Evolutionary conservation across 1,140 invertebrate genomes (phyloP).

Genomic region (Tribolium castaneum): DNA sequence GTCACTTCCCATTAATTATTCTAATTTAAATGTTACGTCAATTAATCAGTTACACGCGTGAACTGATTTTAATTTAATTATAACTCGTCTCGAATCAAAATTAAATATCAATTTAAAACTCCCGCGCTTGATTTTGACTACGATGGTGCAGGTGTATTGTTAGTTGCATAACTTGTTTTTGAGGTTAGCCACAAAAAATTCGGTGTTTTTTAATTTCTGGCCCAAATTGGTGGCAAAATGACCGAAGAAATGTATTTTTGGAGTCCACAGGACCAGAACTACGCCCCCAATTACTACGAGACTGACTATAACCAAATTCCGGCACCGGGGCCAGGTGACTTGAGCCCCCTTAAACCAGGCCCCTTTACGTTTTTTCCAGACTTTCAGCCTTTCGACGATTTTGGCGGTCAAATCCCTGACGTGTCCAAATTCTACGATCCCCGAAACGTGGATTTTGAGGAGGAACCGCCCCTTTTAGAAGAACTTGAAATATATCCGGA

Average conservation of each 20-base stretch:
- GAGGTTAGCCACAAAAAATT: background rate
- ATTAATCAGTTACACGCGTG: too few species aligned
- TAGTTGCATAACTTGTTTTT: background rate
- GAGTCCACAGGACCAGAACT: slow-evolving; percentile 4
- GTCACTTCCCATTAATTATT: too few species aligned
- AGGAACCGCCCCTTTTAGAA: slow-evolving; percentile 88
- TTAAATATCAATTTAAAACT: too few species aligned
- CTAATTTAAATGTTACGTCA: too few species aligned
- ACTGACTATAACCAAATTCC: slow-evolving; percentile 53
- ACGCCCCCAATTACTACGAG: slow-evolving; percentile 45
- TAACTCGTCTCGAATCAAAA: too few species aligned
- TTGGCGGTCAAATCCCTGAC: slow-evolving; percentile 45
- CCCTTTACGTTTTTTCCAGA: slow-evolving; percentile 48
- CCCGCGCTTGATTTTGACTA: background rate
- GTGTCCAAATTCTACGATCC: slow-evolving; percentile 56
- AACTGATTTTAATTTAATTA: too few species aligned
- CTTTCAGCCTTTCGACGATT: slow-evolving; percentile 53
- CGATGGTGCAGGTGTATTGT: background rate
- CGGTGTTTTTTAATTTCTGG: too few species aligned
- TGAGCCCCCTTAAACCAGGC: background rate
- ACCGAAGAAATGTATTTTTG: background rate
- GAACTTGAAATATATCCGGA: slow-evolving; percentile 95
- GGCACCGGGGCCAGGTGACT: slow-evolving; percentile 50
- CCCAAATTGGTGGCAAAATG: background rate
- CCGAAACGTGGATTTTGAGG: slow-evolving; percentile 63